A percentile compares a stretch with the other conserved stretches of the same genome.
phyloP scores from a whole-genome alignment of 1,140 invertebrate species.

The Lepidurus apus region DNA sequence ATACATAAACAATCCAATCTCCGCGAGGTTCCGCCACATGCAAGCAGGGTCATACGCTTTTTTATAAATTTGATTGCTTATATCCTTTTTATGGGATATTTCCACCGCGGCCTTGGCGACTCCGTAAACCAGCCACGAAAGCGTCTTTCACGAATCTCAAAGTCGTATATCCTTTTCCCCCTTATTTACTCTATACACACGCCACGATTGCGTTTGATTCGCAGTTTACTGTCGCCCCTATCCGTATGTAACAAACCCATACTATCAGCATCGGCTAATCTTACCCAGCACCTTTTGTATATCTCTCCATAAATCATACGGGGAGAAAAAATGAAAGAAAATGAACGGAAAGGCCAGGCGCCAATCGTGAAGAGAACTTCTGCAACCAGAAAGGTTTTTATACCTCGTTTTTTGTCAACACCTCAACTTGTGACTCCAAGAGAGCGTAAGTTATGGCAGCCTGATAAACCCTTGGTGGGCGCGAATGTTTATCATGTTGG shows the following conservation, averaged over 20 bases:
- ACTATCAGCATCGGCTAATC: background rate
- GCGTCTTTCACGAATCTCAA: background rate
- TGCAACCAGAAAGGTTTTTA: background rate
- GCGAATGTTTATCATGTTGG: conserved; percentile 13
- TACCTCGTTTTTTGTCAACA: background rate
- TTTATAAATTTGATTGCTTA: background rate
- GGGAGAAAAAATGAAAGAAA: background rate
- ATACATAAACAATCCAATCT: conserved; percentile 4
- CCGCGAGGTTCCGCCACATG: background rate
- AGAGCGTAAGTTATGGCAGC: background rate
- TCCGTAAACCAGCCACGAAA: background rate
- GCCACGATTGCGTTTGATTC: background rate
- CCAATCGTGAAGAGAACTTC: background rate
- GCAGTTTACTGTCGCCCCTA: background rate
- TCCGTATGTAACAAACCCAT: background rate
- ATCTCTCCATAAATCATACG: background rate
- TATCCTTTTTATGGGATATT: background rate
- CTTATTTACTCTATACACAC: background rate
- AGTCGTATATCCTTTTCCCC: background rate
- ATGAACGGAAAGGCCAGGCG: background rate
- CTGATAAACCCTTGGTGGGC: background rate
- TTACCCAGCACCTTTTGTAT: background rate
- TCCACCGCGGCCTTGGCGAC: background rate
- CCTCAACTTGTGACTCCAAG: conserved; percentile 1
- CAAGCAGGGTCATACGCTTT: background rate